phyloP scores from a whole-genome alignment of 2,797 vertebrate species.

The Acipenser transmontanus region DNA sequence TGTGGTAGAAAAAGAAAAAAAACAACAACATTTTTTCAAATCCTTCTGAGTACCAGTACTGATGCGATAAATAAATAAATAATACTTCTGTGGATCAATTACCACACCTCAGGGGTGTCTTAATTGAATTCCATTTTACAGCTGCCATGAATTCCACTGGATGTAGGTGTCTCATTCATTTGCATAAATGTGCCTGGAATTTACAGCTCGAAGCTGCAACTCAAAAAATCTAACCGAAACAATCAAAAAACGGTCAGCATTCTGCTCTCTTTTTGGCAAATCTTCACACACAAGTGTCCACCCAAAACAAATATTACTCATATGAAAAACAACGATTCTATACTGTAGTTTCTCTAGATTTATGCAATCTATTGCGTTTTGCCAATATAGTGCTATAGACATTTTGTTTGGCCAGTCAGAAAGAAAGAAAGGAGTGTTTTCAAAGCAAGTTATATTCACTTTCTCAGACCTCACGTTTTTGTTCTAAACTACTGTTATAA shows the following conservation, averaged over 20 bases:
- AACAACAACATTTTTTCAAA: too few relatives aligned
- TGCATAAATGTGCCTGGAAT: slow-evolving; percentile 27
- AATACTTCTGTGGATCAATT: slow-evolving; percentile 32
- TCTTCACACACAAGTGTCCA: background rate
- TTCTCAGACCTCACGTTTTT: slow-evolving; percentile 24
- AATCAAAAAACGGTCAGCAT: slow-evolving; percentile 18
- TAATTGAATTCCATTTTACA: slow-evolving; percentile 42
- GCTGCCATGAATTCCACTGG: slow-evolving; percentile 34
- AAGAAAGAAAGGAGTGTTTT: too few relatives aligned
- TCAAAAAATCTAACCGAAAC: slow-evolving; percentile 18
- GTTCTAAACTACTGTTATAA: slow-evolving; percentile 46
- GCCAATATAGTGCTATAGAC: too few relatives aligned
- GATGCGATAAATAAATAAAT: too few relatives aligned
- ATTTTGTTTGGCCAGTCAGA: too few relatives aligned
- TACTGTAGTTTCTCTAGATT: too few relatives aligned
- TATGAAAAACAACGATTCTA: too few relatives aligned
- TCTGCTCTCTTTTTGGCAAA: slow-evolving; percentile 31
- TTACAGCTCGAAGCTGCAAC: slow-evolving; percentile 24
- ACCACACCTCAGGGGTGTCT: slow-evolving; percentile 38
- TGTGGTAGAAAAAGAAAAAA: too few relatives aligned
- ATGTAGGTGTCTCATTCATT: slow-evolving; percentile 33
- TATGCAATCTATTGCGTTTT: too few relatives aligned
- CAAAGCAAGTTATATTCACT: too few relatives aligned
- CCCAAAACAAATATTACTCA: too few relatives aligned
- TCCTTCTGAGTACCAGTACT: too few relatives aligned